Percentiles rank a stretch among this genome's conserved stretches.
Evolutionary conservation across 2,888 invertebrate species (phyloP).

Genomic region (Cryptocheilus praepositus): DNA sequence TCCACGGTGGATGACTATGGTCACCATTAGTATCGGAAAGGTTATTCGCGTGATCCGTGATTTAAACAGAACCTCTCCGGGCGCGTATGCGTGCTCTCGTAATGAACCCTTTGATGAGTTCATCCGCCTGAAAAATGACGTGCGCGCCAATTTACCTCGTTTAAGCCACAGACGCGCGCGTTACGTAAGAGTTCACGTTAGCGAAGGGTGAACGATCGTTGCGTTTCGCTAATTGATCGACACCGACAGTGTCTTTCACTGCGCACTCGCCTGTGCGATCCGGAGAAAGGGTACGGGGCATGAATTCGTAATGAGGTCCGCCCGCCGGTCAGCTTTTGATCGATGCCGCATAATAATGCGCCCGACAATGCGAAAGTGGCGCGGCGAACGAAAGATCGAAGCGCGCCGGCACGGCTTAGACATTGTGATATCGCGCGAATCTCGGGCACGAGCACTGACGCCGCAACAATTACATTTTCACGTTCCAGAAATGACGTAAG

Average conservation of each 20-base stretch:
- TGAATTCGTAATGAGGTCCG: too few species aligned
- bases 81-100: not conserved
- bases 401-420: too few species aligned
- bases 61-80: not conserved
- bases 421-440: too few species aligned
- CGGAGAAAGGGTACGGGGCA: too few species aligned
- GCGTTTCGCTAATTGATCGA: slow-evolving; percentile 21
- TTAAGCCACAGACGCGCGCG: slow-evolving; percentile 48
- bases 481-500: slow-evolving; percentile 13
- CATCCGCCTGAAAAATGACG: slow-evolving; percentile 44
- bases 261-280: too few species aligned
- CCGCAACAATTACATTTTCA: not conserved
- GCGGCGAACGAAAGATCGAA: too few species aligned
- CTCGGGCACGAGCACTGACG: not conserved
- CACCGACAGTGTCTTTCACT: not conserved
- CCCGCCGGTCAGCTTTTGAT: too few species aligned
- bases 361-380: too few species aligned
- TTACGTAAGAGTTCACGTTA: slow-evolving; percentile 59
- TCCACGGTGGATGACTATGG: too few species aligned
- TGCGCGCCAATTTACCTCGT: slow-evolving; percentile 58
- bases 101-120: slow-evolving; percentile 19
- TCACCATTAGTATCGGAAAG: too few species aligned
- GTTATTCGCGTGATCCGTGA: too few species aligned
- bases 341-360: too few species aligned
- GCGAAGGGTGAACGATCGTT: slow-evolving; percentile 45